Conservation (phyloP, 2,888 invertebrate species). For the Eremobia ochroleuca region DNA sequence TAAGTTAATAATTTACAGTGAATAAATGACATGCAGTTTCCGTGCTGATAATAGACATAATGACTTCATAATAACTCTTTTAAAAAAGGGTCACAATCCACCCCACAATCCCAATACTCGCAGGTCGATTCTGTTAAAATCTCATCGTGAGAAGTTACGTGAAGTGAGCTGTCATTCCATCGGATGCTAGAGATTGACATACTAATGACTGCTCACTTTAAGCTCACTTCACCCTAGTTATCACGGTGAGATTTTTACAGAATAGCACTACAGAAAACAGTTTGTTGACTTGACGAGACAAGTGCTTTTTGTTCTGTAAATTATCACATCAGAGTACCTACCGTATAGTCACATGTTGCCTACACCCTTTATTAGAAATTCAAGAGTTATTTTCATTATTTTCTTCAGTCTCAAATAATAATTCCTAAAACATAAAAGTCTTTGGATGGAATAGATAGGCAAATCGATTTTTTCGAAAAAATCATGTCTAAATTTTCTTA, state of each 20-base stretch:
- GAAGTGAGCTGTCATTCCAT: no score
- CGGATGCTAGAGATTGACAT: no score
- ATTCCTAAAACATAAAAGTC: not conserved
- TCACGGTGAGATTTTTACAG: no score
- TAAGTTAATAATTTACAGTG: not conserved
- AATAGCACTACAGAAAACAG: no score
- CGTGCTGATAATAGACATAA: not conserved
- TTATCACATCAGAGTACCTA: not conserved
- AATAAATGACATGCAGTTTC: not conserved
- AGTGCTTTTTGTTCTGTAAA: not conserved
- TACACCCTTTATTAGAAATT: not conserved
- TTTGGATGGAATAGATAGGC: not conserved
- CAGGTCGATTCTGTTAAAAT: no score
- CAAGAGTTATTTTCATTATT: not conserved
- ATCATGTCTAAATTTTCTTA: not conserved
- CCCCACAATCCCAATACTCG: not conserved
- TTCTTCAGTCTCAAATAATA: not conserved
- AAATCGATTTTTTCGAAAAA: not conserved
- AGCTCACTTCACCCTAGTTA: no score
- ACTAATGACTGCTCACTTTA: no score
- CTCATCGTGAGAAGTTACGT: no score
- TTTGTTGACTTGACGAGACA: not conserved
- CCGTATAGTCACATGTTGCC: not conserved
- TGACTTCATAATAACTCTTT: slow-evolving; percentile 2
- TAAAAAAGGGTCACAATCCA: not conserved